phyloP scores from a whole-genome alignment of 2,888 invertebrate species.

The Cactoblastis cactorum region DNA sequence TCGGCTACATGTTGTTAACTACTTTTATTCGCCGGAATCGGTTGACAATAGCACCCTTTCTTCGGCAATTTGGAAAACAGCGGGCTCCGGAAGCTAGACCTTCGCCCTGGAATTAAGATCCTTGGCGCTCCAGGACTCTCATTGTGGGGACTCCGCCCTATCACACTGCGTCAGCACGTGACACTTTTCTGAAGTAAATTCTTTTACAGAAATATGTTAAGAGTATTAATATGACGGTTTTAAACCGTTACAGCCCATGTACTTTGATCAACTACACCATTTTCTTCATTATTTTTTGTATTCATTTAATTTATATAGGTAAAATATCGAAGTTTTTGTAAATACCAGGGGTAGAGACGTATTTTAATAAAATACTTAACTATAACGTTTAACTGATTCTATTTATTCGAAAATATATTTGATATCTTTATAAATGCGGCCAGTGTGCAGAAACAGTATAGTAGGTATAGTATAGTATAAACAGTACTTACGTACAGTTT shows the following conservation, averaged over 20 bases:
- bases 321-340: too few species aligned
- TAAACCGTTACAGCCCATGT: neutral
- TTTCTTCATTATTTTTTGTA: too few species aligned
- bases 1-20: slow-evolving; percentile 72
- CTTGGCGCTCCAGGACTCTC: slow-evolving; percentile 62
- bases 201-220: slow-evolving; percentile 14
- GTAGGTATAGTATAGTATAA: too few species aligned
- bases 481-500: too few species aligned
- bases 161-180: slow-evolving; percentile 66
- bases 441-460: too few species aligned
- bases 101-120: slow-evolving; percentile 67
- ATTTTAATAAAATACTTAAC: too few species aligned
- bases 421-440: too few species aligned
- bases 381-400: too few species aligned
- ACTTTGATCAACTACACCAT: too few species aligned
- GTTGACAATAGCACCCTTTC: slow-evolving; percentile 78
- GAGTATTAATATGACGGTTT: neutral
- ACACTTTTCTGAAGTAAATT: slow-evolving; percentile 43
- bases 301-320: too few species aligned
- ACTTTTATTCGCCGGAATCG: slow-evolving; percentile 74
- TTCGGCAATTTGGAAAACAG: slow-evolving; percentile 73
- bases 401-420: too few species aligned
- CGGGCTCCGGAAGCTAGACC: slow-evolving; percentile 68
- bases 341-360: too few species aligned
- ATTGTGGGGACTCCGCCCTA: slow-evolving; percentile 71